Percentiles rank a stretch among this genome's conserved stretches.
phyloP scores from a whole-genome alignment of 1,140 invertebrate genomes.

The Papilio dardanus region DNA sequence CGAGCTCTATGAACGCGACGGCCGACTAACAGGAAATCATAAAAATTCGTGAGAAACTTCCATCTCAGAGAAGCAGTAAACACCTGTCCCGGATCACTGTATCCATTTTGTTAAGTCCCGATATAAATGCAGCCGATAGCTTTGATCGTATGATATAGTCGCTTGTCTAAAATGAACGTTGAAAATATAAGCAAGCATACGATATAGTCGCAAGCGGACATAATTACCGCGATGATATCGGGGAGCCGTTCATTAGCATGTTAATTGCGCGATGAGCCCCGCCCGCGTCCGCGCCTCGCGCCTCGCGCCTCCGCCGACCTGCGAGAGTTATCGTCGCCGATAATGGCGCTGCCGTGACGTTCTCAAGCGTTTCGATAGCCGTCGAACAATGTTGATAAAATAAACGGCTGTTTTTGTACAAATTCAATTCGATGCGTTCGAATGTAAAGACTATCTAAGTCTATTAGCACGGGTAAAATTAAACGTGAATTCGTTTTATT shows the following conservation, averaged over 20 bases:
- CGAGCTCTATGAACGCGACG: conserved; percentile 57
- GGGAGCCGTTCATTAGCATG: conserved; percentile 77
- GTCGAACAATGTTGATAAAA: conserved; percentile 33
- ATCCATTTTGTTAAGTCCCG: conserved; percentile 42
- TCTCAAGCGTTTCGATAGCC: conserved; percentile 20
- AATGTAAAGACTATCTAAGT: conserved; percentile 31
- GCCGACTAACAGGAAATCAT: conserved; percentile 77
- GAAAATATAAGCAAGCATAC: conserved; percentile 67
- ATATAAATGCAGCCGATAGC: conserved; percentile 41
- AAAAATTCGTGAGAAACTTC: conserved; percentile 77
- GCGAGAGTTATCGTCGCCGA: conserved; percentile 53
- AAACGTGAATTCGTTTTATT: conserved; percentile 36
- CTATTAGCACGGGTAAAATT: conserved; percentile 21
- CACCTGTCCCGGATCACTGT: conserved; percentile 54
- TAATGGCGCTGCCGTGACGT: conserved; percentile 40
- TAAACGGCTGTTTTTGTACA: conserved; percentile 23
- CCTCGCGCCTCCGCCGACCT: conserved; percentile 42
- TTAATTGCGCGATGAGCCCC: conserved; percentile 74
- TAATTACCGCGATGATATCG: conserved; percentile 80
- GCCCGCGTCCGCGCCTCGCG: conserved; percentile 39
- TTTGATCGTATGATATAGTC: conserved; percentile 53
- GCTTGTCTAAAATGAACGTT: conserved; percentile 58
- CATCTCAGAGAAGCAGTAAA: conserved; percentile 51
- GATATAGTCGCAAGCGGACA: conserved; percentile 72
- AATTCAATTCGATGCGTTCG: conserved; percentile 30